Conservation (phyloP, 2,888 invertebrate species). For the Synergus gifuensis region DNA sequence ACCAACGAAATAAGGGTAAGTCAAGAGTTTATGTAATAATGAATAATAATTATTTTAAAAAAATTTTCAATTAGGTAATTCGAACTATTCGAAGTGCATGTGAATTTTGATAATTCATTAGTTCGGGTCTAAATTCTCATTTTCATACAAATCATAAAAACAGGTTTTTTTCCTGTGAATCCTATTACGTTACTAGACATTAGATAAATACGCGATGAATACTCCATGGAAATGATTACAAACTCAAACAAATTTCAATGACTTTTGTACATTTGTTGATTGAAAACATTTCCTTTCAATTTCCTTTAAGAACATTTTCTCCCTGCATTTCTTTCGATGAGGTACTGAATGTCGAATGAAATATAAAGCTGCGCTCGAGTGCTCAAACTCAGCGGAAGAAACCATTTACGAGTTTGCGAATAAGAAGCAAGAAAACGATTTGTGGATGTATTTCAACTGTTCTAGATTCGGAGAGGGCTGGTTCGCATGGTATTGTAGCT, state of each 20-base stretch:
- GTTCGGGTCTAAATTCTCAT: too few relatives aligned
- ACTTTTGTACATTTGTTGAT: constrained; percentile 11
- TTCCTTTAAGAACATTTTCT: not conserved
- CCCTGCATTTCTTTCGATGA: not conserved
- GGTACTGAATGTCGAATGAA: not conserved
- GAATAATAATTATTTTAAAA: too few relatives aligned
- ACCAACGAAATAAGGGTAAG: too few relatives aligned
- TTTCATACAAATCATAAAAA: too few relatives aligned
- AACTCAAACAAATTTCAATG: not conserved
- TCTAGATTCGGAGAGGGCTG: constrained; percentile 54
- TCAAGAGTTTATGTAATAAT: too few relatives aligned
- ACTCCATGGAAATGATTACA: not conserved
- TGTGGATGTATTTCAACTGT: constrained; percentile 18
- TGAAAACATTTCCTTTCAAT: constrained; percentile 6
- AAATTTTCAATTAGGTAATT: too few relatives aligned
- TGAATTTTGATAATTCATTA: too few relatives aligned
- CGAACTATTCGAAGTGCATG: too few relatives aligned
- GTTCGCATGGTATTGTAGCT: constrained; percentile 18
- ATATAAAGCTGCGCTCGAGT: not conserved
- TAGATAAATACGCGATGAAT: not conserved
- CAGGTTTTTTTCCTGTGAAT: too few relatives aligned
- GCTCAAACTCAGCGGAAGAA: not conserved
- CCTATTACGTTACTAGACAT: too few relatives aligned
- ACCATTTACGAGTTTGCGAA: constrained; percentile 19
- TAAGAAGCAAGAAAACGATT: constrained; percentile 29